Percentiles rank a stretch among this genome's conserved stretches.
Conservation (phyloP, 2,113 vertebrate genomes). For the Phoxinus phoxinus region DNA sequence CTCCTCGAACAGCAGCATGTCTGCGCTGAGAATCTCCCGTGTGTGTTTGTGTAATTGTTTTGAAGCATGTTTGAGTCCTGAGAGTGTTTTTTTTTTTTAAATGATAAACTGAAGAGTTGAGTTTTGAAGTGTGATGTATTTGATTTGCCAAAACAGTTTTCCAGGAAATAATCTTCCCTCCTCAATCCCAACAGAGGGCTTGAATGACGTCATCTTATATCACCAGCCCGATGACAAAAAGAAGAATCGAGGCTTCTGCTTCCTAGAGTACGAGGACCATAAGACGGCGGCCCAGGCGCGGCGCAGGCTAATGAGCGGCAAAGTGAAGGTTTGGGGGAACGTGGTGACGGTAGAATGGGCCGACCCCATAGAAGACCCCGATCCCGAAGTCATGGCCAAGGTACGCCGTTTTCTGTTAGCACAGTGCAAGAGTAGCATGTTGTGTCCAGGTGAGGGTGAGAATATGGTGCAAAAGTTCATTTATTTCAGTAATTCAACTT, state of each 20-base stretch:
- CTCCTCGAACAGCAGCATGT: background rate
- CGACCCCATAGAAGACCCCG: slow-evolving; percentile 98
- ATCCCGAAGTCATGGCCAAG: slow-evolving; percentile 99
- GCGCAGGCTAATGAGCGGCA: slow-evolving; percentile 97
- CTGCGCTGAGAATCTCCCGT: background rate
- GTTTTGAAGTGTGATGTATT: background rate
- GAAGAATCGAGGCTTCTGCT: slow-evolving; percentile 98
- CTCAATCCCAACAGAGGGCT: slow-evolving; percentile 84
- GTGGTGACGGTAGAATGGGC: slow-evolving; percentile 99
- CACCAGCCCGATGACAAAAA: slow-evolving; percentile 99
- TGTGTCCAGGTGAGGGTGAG: background rate
- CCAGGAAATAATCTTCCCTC: background rate
- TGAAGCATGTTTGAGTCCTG: too few relatives aligned
- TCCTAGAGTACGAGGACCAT: slow-evolving; percentile 99
- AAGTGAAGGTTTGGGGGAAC: slow-evolving; percentile 99
- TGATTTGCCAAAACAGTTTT: background rate
- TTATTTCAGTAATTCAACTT: too few relatives aligned
- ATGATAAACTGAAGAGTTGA: background rate
- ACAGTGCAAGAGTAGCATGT: background rate
- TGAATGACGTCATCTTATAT: slow-evolving; percentile 99
- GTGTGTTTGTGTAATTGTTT: too few relatives aligned
- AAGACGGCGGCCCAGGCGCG: slow-evolving; percentile 98
- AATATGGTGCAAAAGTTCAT: too few relatives aligned
- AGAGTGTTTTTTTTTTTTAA: background rate
- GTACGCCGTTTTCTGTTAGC: slow-evolving; percentile 65